A percentile compares a stretch with the other conserved stretches of the same genome.
phyloP scores from a whole-genome alignment of 1,140 invertebrate species.

The Bursaphelenchus mucronatus region DNA sequence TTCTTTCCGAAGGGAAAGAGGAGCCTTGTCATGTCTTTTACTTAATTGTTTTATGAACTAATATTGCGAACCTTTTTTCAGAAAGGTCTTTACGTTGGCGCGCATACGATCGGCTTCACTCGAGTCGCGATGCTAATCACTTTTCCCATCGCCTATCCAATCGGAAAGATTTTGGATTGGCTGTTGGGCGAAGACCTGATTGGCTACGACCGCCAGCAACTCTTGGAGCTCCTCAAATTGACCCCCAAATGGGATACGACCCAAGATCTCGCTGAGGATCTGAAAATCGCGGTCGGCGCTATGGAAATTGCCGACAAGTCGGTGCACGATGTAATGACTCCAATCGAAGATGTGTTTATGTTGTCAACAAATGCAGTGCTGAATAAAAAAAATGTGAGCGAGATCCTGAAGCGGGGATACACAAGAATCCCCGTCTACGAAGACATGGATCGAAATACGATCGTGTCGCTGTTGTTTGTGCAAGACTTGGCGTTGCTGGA shows the following conservation, averaged over 20 bases:
- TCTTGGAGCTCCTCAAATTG: constrained; percentile 88
- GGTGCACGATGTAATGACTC: constrained; percentile 65
- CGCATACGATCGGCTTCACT: constrained; percentile 85
- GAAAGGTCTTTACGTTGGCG: constrained; percentile 89
- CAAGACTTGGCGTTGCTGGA: constrained; percentile 95
- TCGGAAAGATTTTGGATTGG: constrained; percentile 81
- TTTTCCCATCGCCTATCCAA: constrained; percentile 85
- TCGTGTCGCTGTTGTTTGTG: constrained; percentile 87
- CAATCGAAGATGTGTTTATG: constrained; percentile 64
- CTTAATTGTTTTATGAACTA: too few relatives aligned
- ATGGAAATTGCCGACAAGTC: constrained; percentile 63
- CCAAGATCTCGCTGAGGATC: constrained; percentile 61
- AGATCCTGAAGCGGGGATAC: constrained; percentile 86
- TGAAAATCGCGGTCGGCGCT: constrained; percentile 65
- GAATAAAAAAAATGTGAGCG: constrained; percentile 73
- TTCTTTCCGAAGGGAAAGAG: too few relatives aligned
- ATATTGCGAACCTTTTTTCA: constrained; percentile 59
- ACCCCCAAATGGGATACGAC: constrained; percentile 32
- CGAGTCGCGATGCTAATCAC: constrained; percentile 86
- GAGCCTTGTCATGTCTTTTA: too few relatives aligned
- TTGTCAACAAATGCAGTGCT: constrained; percentile 61
- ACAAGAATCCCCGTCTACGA: constrained; percentile 85
- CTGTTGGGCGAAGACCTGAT: constrained; percentile 82
- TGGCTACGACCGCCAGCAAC: constrained; percentile 87
- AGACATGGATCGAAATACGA: constrained; percentile 70